Evolutionary conservation across 2,888 invertebrate species (phyloP), one percentile per base, ranked within the genome.

Genomic region (Eupithecia subumbrata): DNA sequence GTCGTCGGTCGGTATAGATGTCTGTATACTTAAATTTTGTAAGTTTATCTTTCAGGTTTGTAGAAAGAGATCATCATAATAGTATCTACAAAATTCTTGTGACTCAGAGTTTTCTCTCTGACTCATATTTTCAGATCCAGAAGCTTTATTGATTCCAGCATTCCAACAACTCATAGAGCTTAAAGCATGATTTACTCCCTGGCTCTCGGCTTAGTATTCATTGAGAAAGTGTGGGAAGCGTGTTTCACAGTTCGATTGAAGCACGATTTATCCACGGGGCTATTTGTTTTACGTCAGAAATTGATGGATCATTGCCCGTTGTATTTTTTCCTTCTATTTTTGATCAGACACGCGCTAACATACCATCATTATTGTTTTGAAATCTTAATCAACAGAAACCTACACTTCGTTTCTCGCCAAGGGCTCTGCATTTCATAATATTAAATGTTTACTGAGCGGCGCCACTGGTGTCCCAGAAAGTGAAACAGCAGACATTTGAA

Each of bases 231-330:
- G 83, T 88, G 87, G 86, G 87, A 89, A 86, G 84, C 83, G 81
- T 82, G 66, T 67, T 84, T 87, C 86, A 85, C 87, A 87, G 81
- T 82, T 82, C 83, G 87, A 86, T 87, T 82, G 84, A 83, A 79
- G 85, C 87, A 90, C 90, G 89, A 90, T 90, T 89, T 88, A 90
- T 89, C 84, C 83, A 83, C 83, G 83, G 86, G 88, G 89, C 90
- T 93, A 93, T 93, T 93, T 92, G 92, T 92, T 93, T 91, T 91
- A 91, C 91, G 91, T 92, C 92, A 91, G 88, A 86, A 87, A 88
- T 91, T 93, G 91, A 93, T 93, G 90, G 91, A 94, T 93, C 90
- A 91, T 90, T 89, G 89, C 85, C 84, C 83, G 88, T 86, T 85
- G 87, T 88, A 85, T 84, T 84, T 84, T 68, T 86, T 89, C 87